A percentile compares a stretch with the other conserved stretches of the same genome.
Evolutionary conservation across 1,140 invertebrate species (phyloP).

Genomic region (Phocides pigmalion): DNA sequence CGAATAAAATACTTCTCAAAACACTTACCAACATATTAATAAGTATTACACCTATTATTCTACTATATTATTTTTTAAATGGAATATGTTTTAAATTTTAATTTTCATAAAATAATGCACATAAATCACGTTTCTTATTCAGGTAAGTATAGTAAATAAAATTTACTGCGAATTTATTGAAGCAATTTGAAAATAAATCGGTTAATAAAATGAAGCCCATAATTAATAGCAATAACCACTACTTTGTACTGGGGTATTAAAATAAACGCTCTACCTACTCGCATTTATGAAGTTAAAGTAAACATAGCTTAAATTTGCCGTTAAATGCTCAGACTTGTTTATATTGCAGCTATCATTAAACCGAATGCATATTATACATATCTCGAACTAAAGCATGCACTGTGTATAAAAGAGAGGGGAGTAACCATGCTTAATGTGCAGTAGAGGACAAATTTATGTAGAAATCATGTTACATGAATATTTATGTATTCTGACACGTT

Average conservation of each 20-base stretch:
- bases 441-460: background rate
- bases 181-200: background rate
- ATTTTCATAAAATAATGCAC: too few species aligned
- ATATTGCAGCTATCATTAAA: slow-evolving; percentile 23
- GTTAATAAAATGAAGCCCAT: background rate
- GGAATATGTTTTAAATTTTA: too few species aligned
- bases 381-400: slow-evolving; percentile 3
- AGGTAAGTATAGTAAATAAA: too few species aligned
- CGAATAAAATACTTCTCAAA: too few species aligned
- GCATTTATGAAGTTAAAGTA: background rate
- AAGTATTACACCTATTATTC: too few species aligned
- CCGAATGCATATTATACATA: slow-evolving; percentile 23
- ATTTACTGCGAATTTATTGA: background rate
- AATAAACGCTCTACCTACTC: background rate
- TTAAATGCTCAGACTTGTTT: slow-evolving; percentile 21
- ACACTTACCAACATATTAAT: too few species aligned
- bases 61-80: too few species aligned
- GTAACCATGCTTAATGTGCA: background rate
- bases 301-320: slow-evolving; percentile 13
- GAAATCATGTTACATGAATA: too few species aligned
- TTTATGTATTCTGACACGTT: too few species aligned
- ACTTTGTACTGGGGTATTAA: slow-evolving; percentile 4
- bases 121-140: too few species aligned
- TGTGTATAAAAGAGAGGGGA: slow-evolving; percentile 8
- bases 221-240: background rate